A percentile compares a stretch with the other conserved stretches of the same genome.
phyloP scores from a whole-genome alignment of 1,140 invertebrate genomes.

The Scaptomyza graminum region DNA sequence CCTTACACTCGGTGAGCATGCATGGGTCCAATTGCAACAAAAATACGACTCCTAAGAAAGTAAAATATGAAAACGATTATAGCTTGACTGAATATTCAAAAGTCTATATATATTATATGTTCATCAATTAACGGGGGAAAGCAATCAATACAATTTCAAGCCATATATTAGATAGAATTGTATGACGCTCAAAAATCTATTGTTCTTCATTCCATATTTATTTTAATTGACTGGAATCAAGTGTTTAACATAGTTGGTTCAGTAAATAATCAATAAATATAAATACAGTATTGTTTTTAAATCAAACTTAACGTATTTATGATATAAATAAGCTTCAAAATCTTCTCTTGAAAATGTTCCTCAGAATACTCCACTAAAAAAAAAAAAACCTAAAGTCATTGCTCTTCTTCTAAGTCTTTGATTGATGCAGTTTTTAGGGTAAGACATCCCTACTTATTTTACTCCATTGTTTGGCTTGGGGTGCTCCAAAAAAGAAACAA shows the following conservation, averaged over 20 bases:
- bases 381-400: not conserved
- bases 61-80: not conserved
- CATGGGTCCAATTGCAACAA: conserved; percentile 56
- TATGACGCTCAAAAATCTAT: not conserved
- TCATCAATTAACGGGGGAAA: conserved; percentile 9
- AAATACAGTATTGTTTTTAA: no score
- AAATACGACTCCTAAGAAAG: conserved; percentile 8
- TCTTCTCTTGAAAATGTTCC: no score
- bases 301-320: no score
- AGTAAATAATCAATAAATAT: no score
- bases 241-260: no score
- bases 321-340: no score
- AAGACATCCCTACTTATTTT: not conserved
- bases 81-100: not conserved
- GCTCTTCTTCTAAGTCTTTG: not conserved
- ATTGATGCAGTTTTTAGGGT: not conserved
- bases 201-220: not conserved
- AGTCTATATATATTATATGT: conserved; percentile 2
- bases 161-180: conserved; percentile 34
- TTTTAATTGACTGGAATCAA: not conserved
- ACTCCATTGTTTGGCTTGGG: conserved; percentile 7
- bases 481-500: conserved; percentile 7
- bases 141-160: conserved; percentile 45
- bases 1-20: conserved; percentile 49
- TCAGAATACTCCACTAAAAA: no score